phyloP scores from a whole-genome alignment of 2,888 invertebrate genomes.

The Carabus problematicus region DNA sequence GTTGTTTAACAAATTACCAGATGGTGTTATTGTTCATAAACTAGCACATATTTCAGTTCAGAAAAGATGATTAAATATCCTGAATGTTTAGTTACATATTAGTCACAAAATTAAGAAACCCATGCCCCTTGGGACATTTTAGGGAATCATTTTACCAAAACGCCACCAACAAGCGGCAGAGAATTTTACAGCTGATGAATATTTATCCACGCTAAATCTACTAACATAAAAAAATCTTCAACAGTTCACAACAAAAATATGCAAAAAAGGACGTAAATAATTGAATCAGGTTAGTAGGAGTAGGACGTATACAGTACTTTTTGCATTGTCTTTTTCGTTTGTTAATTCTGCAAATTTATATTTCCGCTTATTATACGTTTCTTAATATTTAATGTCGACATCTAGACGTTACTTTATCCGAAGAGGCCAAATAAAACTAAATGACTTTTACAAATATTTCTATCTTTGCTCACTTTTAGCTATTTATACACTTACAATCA shows the following conservation, averaged over 20 bases:
- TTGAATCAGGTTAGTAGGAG: constrained; percentile 42
- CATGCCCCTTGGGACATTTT: not conserved
- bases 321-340: constrained; percentile 22
- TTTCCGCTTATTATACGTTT: constrained; percentile 40
- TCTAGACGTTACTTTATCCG: constrained; percentile 11
- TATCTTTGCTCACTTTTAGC: no score
- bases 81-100: no score
- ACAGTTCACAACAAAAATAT: constrained; percentile 45
- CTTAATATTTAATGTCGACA: constrained; percentile 32
- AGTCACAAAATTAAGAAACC: constrained; percentile 15
- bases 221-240: constrained; percentile 33
- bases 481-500: no score
- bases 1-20: no score
- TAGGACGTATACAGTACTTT: constrained; percentile 10
- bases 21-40: no score
- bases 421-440: no score
- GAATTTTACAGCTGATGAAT: constrained; percentile 44
- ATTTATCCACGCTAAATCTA: constrained; percentile 46
- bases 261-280: constrained; percentile 45
- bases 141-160: constrained; percentile 18
- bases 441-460: no score
- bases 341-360: constrained; percentile 39
- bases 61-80: no score
- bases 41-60: no score
- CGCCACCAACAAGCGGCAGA: constrained; percentile 8